phyloP scores from a whole-genome alignment of 2,797 vertebrate species.

The Orestias chungarensis region DNA sequence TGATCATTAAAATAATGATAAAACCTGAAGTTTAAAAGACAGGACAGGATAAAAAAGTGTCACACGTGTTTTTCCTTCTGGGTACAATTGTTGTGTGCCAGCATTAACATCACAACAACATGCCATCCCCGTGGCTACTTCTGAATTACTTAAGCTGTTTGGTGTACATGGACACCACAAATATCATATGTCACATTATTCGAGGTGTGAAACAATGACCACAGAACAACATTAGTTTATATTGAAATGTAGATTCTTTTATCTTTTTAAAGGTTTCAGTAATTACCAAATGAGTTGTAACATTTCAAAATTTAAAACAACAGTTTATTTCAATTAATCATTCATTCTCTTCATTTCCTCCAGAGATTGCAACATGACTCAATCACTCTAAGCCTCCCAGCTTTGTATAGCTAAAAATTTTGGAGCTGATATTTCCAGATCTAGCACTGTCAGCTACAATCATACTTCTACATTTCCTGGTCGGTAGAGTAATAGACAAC shows the following conservation, averaged over 20 bases:
- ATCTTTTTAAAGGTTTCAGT: neutral
- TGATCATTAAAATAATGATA: neutral
- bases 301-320: neutral
- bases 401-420: too few relatives aligned
- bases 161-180: neutral
- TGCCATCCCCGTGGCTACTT: neutral
- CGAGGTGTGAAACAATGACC: neutral
- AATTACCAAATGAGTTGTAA: neutral
- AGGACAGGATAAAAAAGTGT: neutral
- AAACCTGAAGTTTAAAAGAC: neutral
- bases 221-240: neutral
- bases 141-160: too few relatives aligned
- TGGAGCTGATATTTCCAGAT: too few relatives aligned
- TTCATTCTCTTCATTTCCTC: neutral
- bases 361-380: too few relatives aligned
- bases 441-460: neutral
- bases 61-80: neutral
- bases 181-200: neutral
- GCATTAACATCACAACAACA: too few relatives aligned
- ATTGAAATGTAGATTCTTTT: neutral
- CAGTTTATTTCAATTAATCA: neutral
- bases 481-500: neutral
- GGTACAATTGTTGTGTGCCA: neutral
- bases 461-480: neutral
- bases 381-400: too few relatives aligned